Percentiles rank a stretch among this genome's conserved stretches.
Evolutionary conservation across 2,888 invertebrate species (phyloP).

Genomic region (Drosophila neonasuta): DNA sequence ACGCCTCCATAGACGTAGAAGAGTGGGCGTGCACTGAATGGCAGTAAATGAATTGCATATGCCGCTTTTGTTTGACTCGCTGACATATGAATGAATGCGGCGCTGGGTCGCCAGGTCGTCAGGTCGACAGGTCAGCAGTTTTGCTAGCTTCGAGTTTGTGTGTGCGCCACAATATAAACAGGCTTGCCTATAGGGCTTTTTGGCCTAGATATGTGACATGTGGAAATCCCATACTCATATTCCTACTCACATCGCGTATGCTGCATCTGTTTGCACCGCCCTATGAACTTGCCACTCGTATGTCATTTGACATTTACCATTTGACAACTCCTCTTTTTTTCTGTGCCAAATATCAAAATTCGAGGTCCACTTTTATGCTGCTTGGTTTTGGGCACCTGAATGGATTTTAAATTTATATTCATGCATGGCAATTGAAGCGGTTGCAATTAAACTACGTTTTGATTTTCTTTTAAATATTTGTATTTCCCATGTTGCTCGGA

Average conservation of each 20-base stretch:
- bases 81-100: constrained; percentile 62
- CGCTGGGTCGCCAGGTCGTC: constrained; percentile 28
- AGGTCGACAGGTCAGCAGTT: constrained; percentile 38
- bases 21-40: constrained; percentile 48
- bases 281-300: constrained; percentile 30
- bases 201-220: constrained; percentile 46
- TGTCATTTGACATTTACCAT: constrained; percentile 36
- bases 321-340: constrained; percentile 21
- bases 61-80: constrained; percentile 65
- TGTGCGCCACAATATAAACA: constrained; percentile 16
- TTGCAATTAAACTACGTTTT: constrained; percentile 11
- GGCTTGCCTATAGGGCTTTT: constrained; percentile 6
- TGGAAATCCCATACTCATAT: constrained; percentile 7
- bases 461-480: neutral
- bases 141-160: constrained; percentile 1
- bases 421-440: neutral
- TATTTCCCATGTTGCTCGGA: too few species aligned
- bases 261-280: constrained; percentile 21
- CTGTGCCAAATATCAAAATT: constrained; percentile 11
- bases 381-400: constrained; percentile 13
- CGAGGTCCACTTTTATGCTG: constrained; percentile 9
- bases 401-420: constrained; percentile 32
- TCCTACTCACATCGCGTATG: neutral
- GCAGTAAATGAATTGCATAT: constrained; percentile 75
- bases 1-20: neutral